phyloP scores from a whole-genome alignment of 2,113 vertebrate species.

The Dermatemys mawii region DNA sequence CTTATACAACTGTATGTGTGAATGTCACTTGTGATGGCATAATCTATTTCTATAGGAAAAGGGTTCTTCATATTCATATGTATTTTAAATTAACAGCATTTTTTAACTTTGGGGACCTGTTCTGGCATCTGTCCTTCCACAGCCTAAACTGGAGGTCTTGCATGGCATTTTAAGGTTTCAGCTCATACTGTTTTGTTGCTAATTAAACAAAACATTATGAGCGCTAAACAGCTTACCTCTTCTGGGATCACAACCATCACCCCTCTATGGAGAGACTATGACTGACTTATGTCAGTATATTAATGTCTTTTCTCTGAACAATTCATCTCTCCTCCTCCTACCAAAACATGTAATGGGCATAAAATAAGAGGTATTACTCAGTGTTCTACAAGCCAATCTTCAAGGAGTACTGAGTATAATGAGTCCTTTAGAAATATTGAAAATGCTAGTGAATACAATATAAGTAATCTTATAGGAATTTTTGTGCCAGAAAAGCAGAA shows the following conservation, averaged over 20 bases:
- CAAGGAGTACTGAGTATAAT: neutral
- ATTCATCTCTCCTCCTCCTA: neutral
- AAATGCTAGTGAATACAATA: neutral
- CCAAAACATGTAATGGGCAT: neutral
- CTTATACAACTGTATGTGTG: neutral
- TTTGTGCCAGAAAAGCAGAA: neutral
- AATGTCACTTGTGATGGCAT: neutral
- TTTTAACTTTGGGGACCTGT: neutral
- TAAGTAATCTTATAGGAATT: rapidly evolving
- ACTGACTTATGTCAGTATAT: neutral
- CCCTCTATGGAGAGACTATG: neutral
- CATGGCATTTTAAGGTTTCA: neutral
- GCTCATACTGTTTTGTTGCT: neutral
- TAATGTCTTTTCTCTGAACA: neutral
- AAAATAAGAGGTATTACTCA: neutral
- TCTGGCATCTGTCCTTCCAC: neutral
- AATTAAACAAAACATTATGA: neutral
- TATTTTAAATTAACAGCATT: neutral
- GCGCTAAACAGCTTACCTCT: neutral
- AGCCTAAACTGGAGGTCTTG: neutral
- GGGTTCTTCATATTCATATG: neutral
- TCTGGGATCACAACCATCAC: neutral
- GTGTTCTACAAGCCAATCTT: rapidly evolving
- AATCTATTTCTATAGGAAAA: neutral
- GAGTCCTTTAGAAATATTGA: neutral